Evolutionary conservation across 2,797 vertebrate genomes (phyloP).

Genomic region (Picus viridis): DNA sequence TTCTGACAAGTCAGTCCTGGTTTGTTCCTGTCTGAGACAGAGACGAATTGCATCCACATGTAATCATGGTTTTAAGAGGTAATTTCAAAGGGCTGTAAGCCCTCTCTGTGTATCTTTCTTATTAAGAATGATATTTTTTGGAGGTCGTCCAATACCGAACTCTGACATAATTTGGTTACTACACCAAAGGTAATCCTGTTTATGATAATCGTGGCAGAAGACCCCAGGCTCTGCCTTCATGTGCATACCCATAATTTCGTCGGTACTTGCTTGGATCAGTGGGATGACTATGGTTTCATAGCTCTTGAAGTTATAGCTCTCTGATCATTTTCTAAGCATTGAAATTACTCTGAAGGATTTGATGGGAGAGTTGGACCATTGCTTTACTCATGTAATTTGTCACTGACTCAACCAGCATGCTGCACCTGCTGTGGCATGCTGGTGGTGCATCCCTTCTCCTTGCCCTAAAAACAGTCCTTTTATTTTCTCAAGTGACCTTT

Average conservation of each 20-base stretch:
- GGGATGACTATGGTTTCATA: slow-evolving; percentile 10
- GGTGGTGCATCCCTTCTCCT: background rate
- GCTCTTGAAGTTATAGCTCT: slow-evolving; percentile 17
- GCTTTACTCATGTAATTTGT: background rate
- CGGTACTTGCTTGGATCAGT: slow-evolving; percentile 10
- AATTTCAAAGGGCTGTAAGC: slow-evolving; percentile 63
- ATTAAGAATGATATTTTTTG: slow-evolving; percentile 48
- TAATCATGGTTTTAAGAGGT: slow-evolving; percentile 39
- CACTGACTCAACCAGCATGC: background rate
- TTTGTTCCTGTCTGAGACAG: slow-evolving; percentile 22
- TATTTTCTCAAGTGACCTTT: background rate
- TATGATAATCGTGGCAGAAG: slow-evolving; percentile 41
- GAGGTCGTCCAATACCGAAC: slow-evolving; percentile 53
- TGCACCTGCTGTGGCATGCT: background rate
- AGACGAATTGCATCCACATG: slow-evolving; percentile 42
- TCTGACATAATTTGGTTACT: slow-evolving; percentile 63
- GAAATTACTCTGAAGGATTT: background rate
- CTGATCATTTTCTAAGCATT: slow-evolving; percentile 23
- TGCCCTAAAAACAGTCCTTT: background rate
- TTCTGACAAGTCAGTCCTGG: slow-evolving; percentile 20
- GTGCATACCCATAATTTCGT: slow-evolving; percentile 18
- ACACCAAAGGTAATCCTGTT: slow-evolving; percentile 62
- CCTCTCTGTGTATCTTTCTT: slow-evolving; percentile 50
- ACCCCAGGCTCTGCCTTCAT: background rate
- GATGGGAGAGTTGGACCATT: background rate